A percentile compares a stretch with the other conserved stretches of the same genome.
Conservation (phyloP, 2,113 vertebrate genomes). For the Sclerurus mexicanus region DNA sequence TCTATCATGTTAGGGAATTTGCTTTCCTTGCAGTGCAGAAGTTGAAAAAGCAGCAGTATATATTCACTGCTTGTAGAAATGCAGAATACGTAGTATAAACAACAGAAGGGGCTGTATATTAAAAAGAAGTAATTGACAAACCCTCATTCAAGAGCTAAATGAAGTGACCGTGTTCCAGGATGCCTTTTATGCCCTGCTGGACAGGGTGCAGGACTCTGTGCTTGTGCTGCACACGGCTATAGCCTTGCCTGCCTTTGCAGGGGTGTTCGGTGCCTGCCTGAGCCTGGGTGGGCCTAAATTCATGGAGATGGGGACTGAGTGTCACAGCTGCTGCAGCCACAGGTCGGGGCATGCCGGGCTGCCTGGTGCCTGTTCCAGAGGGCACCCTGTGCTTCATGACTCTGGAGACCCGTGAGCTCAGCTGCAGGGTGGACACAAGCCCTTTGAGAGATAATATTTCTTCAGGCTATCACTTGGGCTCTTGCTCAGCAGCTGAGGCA, state of each 20-base stretch:
- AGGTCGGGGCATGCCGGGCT: background rate
- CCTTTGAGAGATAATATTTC: conserved; percentile 53
- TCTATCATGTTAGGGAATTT: background rate
- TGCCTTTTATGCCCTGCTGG: background rate
- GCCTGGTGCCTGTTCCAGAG: background rate
- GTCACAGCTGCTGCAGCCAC: background rate
- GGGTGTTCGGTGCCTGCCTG: background rate
- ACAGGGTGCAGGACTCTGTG: background rate
- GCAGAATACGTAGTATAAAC: background rate
- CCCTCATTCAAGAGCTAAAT: background rate
- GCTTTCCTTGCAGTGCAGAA: background rate
- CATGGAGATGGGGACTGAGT: rapidly evolving
- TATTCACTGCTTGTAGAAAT: background rate
- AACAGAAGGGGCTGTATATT: background rate
- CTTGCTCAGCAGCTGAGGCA: conserved; percentile 33
- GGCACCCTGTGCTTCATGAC: background rate
- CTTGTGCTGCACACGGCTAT: rapidly evolving
- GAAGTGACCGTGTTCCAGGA: background rate
- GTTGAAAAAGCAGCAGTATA: background rate
- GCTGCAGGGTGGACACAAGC: background rate
- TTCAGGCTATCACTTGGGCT: background rate
- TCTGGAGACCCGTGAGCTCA: background rate
- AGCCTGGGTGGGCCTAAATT: rapidly evolving
- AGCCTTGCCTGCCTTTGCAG: background rate
- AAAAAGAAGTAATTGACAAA: background rate